Evolutionary conservation across 2,888 invertebrate species (phyloP), one percentile per base, ranked within the genome.

Genomic region (Campoplex capitator): DNA sequence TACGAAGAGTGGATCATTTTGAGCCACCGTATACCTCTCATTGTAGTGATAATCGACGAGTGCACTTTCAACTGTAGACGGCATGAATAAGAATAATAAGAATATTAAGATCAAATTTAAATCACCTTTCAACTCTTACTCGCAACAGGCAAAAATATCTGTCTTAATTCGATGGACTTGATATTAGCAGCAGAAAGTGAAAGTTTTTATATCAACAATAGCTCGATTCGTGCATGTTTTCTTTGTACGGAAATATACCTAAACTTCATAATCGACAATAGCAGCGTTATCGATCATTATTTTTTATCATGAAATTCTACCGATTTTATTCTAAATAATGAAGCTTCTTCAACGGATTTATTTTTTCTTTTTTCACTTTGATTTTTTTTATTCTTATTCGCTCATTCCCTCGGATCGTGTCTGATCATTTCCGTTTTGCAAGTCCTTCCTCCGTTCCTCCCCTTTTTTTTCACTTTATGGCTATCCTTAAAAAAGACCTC

Each of bases 341-440:
- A 45, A 28, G 11, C 23, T 23, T n/a, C 23, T n/a, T 42, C 68
- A 42, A 68, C 42, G n/a, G 68, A 65, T 54, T 76, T 32, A 70
- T 65, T 58, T 81, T 54, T 32, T 77, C 65, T 74, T 54, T 32
- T 77, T 70, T 74, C 45, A 51, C 28, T 71, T 9, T 54, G 11
- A 23, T 51, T 62, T 54, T 54, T 58, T 35, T 45, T 42, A 38
- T 51, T 56, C 42, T 45, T 35, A 8, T 58, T 62, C 56, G 68
- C 9, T 51, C 65, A 51, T 54, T 32, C 62, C 16, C 42, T 77
- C 62, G 62, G n/a, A 58, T 70, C 45, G 51, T 54, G 35, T 62
- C 68, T 78, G 62, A 45, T 81, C 83, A 56, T 83, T 86, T 85
- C 79, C 83, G 86, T 86, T 86, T 58, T 23, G 58, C 68, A 16